These are phyloP conservation scores for Oreochromis tanganicae DNA, from an alignment of 2,113 vertebrate genomes.

Conservation along the genomic window DNA sequence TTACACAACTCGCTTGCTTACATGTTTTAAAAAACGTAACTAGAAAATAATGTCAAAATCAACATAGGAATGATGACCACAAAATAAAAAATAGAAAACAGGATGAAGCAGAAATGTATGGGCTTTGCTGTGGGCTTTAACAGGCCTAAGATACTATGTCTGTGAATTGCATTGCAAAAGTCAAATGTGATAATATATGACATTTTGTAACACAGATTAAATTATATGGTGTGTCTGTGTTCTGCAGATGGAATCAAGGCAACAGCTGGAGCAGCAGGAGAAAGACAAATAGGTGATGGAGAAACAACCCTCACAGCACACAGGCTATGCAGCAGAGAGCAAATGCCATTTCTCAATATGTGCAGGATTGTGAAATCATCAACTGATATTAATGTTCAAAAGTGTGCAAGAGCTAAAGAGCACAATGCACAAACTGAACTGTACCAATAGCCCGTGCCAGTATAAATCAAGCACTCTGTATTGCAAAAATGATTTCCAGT, in stretches of 20 bases:
- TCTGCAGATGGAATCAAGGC: background rate
- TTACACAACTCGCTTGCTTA: background rate
- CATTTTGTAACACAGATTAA: background rate
- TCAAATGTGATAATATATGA: background rate
- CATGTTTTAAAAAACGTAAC: background rate
- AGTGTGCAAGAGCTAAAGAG: background rate
- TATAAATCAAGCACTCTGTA: background rate
- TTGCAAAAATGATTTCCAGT: background rate
- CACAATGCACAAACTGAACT: background rate
- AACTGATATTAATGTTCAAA: background rate
- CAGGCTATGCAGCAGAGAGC: background rate
- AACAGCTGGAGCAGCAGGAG: background rate
- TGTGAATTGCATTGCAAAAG: background rate
- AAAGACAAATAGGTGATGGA: background rate
- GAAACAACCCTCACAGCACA: background rate
- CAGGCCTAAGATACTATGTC: background rate
- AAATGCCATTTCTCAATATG: background rate
- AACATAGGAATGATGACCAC: background rate
- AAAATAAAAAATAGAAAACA: background rate
- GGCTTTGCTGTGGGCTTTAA: background rate
- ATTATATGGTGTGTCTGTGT: background rate
- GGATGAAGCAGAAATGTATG: background rate
- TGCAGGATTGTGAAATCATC: conserved; percentile 25
- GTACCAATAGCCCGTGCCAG: background rate
- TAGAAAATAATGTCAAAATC: background rate